Percentiles rank a stretch among this genome's conserved stretches.
phyloP scores from a whole-genome alignment of 1,140 invertebrate genomes.

The Drosophila quadrilineata region DNA sequence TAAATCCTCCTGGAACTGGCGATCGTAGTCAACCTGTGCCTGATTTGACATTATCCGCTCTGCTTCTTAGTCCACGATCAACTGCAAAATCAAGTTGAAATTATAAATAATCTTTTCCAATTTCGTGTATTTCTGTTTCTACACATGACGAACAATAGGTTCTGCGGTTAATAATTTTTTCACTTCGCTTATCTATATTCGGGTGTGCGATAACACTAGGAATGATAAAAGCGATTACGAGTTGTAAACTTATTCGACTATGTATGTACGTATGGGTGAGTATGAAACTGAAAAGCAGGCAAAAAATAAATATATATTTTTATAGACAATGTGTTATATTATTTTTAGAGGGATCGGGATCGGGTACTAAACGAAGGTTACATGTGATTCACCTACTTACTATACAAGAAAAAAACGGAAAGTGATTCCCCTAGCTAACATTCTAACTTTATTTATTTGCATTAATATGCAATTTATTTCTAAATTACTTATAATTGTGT shows the following conservation, averaged over 20 bases:
- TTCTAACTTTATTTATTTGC: not conserved
- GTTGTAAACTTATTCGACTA: constrained; percentile 33
- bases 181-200: constrained; percentile 41
- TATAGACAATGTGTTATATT: constrained; percentile 1
- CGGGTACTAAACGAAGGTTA: constrained; percentile 11
- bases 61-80: constrained; percentile 24
- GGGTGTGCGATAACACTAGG: constrained; percentile 48
- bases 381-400: not conserved
- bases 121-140: not conserved
- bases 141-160: constrained; percentile 20
- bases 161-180: constrained; percentile 20
- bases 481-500: no score
- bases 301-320: not conserved
- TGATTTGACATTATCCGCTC: constrained; percentile 67
- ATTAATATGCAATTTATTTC: no score
- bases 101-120: no score
- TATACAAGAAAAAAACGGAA: not conserved
- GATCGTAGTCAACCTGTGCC: constrained; percentile 86
- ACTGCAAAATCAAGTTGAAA: constrained; percentile 33
- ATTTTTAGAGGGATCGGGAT: not conserved
- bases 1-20: constrained; percentile 91
- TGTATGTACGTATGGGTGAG: no score
- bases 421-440: not conserved
- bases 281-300: no score
- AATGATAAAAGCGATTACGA: constrained; percentile 66